Conservation (phyloP, 2,888 invertebrate species). For the Parascotia fuliginaria region DNA sequence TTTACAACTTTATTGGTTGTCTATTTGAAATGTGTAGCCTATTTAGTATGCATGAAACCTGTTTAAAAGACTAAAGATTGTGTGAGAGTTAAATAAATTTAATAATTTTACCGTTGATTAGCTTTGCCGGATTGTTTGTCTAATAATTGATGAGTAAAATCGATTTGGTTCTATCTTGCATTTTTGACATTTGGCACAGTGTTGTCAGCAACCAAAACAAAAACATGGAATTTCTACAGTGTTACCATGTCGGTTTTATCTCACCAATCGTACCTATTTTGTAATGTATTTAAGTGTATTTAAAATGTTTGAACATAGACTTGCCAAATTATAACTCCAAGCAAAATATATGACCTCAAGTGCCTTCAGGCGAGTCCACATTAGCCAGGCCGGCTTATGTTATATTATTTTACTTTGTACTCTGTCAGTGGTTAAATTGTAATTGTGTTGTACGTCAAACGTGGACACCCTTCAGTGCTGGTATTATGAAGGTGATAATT, state of each 20-base stretch:
- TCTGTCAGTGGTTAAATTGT: slow-evolving; percentile 66
- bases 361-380: slow-evolving; percentile 80
- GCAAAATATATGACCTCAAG: slow-evolving; percentile 73
- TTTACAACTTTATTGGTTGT: slow-evolving; percentile 47
- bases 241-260: no score
- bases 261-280: no score
- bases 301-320: slow-evolving; percentile 44
- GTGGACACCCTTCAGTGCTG: slow-evolving; percentile 82
- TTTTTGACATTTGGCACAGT: no score
- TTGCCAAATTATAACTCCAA: slow-evolving; percentile 69
- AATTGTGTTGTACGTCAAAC: slow-evolving; percentile 83
- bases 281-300: not conserved
- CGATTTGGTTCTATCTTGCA: no score
- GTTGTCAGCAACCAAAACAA: no score
- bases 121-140: no score
- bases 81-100: slow-evolving; percentile 1
- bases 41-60: slow-evolving; percentile 10
- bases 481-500: slow-evolving; percentile 82
- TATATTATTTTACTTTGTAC: slow-evolving; percentile 48
- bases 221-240: no score
- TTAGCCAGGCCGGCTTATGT: slow-evolving; percentile 65
- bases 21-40: slow-evolving; percentile 24
- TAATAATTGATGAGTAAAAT: no score
- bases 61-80: slow-evolving; percentile 9
- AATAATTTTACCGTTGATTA: no score